Base-by-base conservation (phyloP, 2,113 vertebrate species). In the Hemichromis elongatus region DNA sequence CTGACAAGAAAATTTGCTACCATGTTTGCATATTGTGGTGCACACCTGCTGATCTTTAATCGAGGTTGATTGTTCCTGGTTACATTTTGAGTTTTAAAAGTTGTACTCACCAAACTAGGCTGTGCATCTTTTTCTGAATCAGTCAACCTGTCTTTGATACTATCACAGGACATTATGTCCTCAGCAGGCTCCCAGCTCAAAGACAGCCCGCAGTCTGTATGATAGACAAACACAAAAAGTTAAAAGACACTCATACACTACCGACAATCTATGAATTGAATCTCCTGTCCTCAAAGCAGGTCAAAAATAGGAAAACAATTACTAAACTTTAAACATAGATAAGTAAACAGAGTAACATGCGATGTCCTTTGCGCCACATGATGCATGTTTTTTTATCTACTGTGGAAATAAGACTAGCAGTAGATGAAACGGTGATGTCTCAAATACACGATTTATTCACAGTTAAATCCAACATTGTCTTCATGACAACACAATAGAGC, bases 191-290 rank as follows among this genome's bases (percentile, higher is more conserved):
- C 26, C 90, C 90, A 92, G 26, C 91, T 90, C 81, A 93, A 79
- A 6, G 92, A 94, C 83, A 95, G 55, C 9, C 88, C 94, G 70
- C 92, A 92, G 66, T 93, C 95, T 95, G 78, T 10, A 61, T 12
- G 9, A 79, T 4, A 79, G 2, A 86, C 7, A 91, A 30, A 57
- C 55, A 12, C 4, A 14, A 50, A 30, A 79, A 6, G 6, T 13
- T 47, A 12, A 53, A 19, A 63, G 13, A 82, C 53, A 70, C 28
- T 45, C 45, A 53, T 12, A 66, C 14, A 40, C 6, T 19, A 52
- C 19, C 24, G 56, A 56, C 63, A 56, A 24, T 6, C 45, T 50
- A 30, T 30, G 42, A 50, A 28, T 30, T 5, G 9, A 50, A 73
- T 50, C 50, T 26, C 68, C 24, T 50, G 42, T 73, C 42, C 24